phyloP scores from a whole-genome alignment of 2,797 vertebrate genomes.

The Lacerta bilineata region DNA sequence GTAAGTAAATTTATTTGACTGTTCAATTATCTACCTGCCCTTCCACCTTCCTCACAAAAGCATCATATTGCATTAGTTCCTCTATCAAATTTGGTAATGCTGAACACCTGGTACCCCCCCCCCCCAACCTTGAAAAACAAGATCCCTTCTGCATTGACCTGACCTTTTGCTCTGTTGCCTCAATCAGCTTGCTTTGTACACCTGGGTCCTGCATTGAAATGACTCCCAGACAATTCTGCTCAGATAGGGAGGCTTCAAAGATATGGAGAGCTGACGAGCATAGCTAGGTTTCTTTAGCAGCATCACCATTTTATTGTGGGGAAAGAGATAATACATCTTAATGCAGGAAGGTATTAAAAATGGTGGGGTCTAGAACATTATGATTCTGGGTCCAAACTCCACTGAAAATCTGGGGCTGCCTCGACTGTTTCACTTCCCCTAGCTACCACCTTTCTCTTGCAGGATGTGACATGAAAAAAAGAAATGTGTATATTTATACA shows the following conservation, averaged over 20 bases:
- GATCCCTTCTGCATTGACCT: rapidly evolving
- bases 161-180: slow-evolving; percentile 31
- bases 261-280: rapidly evolving
- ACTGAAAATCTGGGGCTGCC: too few species aligned
- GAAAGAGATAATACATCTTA: too few species aligned
- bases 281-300: too few species aligned
- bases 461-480: too few species aligned
- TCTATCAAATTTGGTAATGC: slow-evolving; percentile 46
- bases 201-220: slow-evolving; percentile 25
- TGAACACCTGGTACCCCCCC: neutral
- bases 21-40: neutral
- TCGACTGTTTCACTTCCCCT: too few species aligned
- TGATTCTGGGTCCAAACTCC: too few species aligned
- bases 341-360: too few species aligned
- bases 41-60: slow-evolving; percentile 39
- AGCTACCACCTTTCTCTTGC: too few species aligned
- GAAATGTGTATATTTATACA: too few species aligned
- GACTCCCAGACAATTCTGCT: slow-evolving; percentile 46
- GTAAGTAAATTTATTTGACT: neutral
- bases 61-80: rapidly evolving
- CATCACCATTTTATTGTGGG: too few species aligned
- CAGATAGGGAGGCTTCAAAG: slow-evolving; percentile 30
- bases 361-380: too few species aligned
- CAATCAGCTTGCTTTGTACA: slow-evolving; percentile 48
- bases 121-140: neutral